A percentile compares a stretch with the other conserved stretches of the same genome.
phyloP scores from a whole-genome alignment of 1,140 invertebrate species.

The Procambarus clarkii region DNA sequence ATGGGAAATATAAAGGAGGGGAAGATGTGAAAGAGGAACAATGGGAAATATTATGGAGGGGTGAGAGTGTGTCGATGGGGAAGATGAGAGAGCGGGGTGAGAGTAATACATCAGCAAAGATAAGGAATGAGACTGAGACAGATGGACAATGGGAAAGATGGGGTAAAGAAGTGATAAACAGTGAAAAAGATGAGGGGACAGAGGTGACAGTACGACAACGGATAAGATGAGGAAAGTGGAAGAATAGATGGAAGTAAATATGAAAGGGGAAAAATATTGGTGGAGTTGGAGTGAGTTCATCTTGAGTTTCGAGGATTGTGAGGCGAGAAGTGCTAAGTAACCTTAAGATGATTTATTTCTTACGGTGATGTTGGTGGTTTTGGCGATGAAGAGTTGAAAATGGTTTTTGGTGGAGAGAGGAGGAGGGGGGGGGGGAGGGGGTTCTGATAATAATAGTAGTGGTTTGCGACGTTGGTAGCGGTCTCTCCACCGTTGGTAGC shows the following conservation, averaged over 20 bases:
- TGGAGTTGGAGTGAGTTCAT: no score
- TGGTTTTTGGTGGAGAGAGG: no score
- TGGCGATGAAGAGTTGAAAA: no score
- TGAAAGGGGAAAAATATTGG: neutral
- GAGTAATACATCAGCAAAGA: neutral
- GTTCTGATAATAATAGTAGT: no score
- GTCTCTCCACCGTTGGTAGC: neutral
- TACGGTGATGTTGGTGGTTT: neutral
- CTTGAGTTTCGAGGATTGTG: no score
- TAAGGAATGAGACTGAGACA: neutral
- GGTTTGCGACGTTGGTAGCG: neutral
- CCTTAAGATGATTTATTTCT: no score
- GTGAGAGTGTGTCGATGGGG: neutral
- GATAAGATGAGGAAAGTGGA: neutral
- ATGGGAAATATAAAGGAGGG: slow-evolving; percentile 5
- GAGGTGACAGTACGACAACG: neutral
- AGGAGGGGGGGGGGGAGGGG: no score
- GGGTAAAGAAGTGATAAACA: neutral
- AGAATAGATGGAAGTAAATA: neutral
- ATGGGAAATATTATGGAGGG: neutral
- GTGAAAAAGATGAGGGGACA: neutral
- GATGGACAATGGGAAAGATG: neutral
- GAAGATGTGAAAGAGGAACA: neutral
- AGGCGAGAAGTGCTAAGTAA: no score
- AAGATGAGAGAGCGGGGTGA: neutral